phyloP scores from a whole-genome alignment of 2,888 invertebrate genomes.

The Hemicrepidius hirtus region DNA sequence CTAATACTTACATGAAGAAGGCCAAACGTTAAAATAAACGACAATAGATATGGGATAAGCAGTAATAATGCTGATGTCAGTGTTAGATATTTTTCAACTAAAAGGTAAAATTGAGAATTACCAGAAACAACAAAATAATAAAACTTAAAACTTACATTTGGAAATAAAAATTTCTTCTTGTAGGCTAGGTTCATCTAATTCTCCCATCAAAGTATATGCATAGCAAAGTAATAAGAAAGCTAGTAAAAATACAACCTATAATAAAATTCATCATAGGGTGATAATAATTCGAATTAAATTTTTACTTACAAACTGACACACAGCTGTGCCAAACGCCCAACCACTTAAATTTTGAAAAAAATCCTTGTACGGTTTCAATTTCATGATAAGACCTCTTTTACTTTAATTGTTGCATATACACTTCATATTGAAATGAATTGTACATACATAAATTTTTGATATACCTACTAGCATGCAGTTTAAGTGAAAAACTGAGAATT shows the following conservation, averaged over 20 bases:
- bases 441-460: neutral
- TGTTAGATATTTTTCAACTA: conserved; percentile 52
- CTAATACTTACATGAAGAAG: conserved; percentile 29
- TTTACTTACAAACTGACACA: conserved; percentile 21
- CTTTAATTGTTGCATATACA: neutral
- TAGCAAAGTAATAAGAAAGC: conserved; percentile 11
- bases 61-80: conserved; percentile 46
- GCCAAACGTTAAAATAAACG: conserved; percentile 35
- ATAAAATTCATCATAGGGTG: neutral
- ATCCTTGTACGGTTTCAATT: neutral
- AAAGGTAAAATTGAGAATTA: conserved; percentile 32
- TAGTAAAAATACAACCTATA: conserved; percentile 7
- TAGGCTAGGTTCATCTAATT: neutral
- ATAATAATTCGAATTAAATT: neutral
- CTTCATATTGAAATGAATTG: neutral
- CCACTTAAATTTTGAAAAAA: neutral
- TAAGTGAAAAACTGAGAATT: neutral
- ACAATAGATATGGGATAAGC: conserved; percentile 49
- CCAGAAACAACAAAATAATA: too few relatives aligned
- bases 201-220: conserved; percentile 3
- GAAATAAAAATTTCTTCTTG: conserved; percentile 11
- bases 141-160: conserved; percentile 16
- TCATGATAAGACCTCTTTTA: neutral
- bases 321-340: neutral
- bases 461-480: neutral